Percentiles rank a stretch among this genome's conserved stretches.
Conservation (phyloP, 2,797 vertebrate species). For the Acropternis orthonyx region DNA sequence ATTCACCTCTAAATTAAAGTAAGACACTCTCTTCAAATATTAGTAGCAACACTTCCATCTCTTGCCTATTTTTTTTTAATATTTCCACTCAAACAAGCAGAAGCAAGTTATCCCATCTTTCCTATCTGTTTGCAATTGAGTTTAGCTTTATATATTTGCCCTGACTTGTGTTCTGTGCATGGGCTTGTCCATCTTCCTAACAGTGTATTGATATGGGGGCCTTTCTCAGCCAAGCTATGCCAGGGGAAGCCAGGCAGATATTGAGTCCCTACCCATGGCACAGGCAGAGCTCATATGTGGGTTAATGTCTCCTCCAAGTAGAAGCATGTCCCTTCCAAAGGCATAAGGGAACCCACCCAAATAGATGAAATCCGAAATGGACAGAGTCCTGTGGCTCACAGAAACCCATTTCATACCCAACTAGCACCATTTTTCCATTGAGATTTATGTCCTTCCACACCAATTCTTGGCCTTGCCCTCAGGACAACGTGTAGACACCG, state of each 20-base stretch:
- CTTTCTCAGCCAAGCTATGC: neutral
- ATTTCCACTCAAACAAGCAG: neutral
- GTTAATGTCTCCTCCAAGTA: neutral
- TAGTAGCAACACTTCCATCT: neutral
- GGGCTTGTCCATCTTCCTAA: neutral
- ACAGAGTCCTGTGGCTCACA: rapidly evolving
- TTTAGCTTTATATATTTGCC: neutral
- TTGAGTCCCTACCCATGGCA: neutral
- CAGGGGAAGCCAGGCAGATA: neutral
- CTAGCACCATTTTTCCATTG: neutral
- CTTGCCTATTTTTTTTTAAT: neutral
- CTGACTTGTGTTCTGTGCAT: neutral
- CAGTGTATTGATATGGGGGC: rapidly evolving
- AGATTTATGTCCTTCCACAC: neutral
- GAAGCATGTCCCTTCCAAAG: neutral
- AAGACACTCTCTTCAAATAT: neutral
- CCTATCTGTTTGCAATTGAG: neutral
- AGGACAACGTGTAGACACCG: rapidly evolving
- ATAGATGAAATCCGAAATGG: neutral
- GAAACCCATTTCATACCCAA: neutral
- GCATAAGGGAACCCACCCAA: neutral
- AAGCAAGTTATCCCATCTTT: neutral
- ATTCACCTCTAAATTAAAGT: neutral
- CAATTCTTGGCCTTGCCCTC: neutral
- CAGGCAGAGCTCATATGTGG: neutral